Conservation (phyloP, 2,113 vertebrate species). For the Tychaedon coryphoeus region DNA sequence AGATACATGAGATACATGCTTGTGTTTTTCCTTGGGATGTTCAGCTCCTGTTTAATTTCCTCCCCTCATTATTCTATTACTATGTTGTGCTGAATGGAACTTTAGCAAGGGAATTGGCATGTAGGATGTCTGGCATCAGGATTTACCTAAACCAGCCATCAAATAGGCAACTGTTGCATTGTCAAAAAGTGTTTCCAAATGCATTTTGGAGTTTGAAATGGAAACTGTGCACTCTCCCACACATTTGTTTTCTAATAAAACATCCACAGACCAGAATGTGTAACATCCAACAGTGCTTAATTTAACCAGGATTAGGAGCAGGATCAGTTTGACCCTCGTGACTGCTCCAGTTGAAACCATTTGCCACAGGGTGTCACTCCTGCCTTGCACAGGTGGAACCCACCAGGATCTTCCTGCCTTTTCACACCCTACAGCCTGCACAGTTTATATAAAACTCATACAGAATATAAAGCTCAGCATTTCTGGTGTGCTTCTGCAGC, state of each 20-base stretch:
- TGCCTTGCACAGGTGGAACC: neutral
- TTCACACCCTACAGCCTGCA: accelerated
- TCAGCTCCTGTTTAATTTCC: neutral
- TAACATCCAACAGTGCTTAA: neutral
- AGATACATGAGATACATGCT: accelerated
- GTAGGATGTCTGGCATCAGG: neutral
- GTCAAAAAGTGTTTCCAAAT: neutral
- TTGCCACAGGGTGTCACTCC: conserved; percentile 56
- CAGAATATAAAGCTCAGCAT: accelerated
- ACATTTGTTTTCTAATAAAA: neutral
- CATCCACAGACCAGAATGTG: neutral
- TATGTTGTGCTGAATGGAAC: neutral
- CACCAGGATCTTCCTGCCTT: neutral
- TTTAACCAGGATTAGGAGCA: neutral
- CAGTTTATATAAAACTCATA: neutral
- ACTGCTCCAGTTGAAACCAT: neutral
- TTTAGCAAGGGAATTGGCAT: neutral
- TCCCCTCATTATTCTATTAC: neutral
- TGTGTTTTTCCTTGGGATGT: neutral
- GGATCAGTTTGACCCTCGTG: accelerated
- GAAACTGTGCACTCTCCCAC: neutral
- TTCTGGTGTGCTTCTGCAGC: neutral
- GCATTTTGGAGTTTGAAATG: neutral
- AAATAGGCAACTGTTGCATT: neutral
- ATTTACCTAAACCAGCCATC: neutral